phyloP scores from a whole-genome alignment of 2,797 vertebrate species.

The Spinus olivaceus region DNA sequence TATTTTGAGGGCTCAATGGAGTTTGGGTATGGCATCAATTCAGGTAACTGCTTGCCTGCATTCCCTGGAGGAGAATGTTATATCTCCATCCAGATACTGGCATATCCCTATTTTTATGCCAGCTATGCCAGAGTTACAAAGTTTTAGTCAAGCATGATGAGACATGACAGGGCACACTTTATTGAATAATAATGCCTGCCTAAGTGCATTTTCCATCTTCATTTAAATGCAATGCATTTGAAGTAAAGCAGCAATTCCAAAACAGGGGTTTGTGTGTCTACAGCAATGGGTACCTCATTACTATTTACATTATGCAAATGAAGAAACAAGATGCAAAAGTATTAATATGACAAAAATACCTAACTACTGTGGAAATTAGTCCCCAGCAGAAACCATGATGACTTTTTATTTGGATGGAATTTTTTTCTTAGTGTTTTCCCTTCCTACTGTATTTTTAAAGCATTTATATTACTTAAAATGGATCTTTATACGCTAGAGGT shows the following conservation, averaged over 20 bases:
- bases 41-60: slow-evolving; percentile 4
- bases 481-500: slow-evolving; percentile 28
- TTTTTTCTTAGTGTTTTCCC: neutral
- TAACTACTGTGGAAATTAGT: neutral
- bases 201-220: slow-evolving; percentile 43
- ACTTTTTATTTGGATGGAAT: neutral
- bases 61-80: neutral
- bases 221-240: slow-evolving; percentile 25
- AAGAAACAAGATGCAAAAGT: neutral
- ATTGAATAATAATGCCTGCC: slow-evolving; percentile 41
- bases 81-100: slow-evolving; percentile 40
- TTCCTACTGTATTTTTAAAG: slow-evolving; percentile 44
- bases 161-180: slow-evolving; percentile 37
- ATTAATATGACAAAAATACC: neutral
- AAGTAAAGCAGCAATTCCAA: slow-evolving; percentile 21
- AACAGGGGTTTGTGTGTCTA: neutral
- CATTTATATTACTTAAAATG: slow-evolving; percentile 39
- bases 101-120: slow-evolving; percentile 44
- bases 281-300: neutral
- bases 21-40: neutral
- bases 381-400: neutral
- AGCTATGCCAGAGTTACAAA: slow-evolving; percentile 28
- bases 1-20: neutral
- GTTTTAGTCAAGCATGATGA: slow-evolving; percentile 55
- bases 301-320: slow-evolving; percentile 1